Evolutionary conservation across 1,140 invertebrate species (phyloP).

Genomic region (Atta colombica): DNA sequence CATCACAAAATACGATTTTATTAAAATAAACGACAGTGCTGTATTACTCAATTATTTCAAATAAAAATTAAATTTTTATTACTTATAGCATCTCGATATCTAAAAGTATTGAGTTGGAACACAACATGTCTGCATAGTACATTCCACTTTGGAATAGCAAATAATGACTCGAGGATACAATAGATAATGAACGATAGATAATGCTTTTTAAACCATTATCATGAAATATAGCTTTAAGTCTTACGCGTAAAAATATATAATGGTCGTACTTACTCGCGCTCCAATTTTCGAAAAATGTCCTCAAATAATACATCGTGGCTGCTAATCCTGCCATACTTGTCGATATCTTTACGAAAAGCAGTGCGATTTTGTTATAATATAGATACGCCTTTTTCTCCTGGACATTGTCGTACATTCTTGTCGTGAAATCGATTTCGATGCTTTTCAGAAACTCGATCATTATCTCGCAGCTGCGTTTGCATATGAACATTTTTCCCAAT

Average conservation of each 20-base stretch:
- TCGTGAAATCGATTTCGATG: constrained; percentile 19
- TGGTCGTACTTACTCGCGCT: constrained; percentile 11
- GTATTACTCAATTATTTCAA: too few species aligned
- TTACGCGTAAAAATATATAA: background rate
- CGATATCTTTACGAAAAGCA: background rate
- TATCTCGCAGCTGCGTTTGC: background rate
- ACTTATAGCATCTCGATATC: too few species aligned
- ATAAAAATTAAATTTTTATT: background rate
- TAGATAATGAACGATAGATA: background rate
- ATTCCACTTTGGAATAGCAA: background rate
- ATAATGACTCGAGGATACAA: constrained; percentile 3
- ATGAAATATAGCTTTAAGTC: background rate
- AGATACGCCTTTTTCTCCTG: constrained; percentile 25
- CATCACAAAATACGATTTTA: background rate
- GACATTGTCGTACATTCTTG: background rate
- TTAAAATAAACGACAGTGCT: background rate
- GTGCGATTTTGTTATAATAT: constrained; percentile 11
- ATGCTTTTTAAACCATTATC: background rate
- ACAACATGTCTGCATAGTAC: background rate
- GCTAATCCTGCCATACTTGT: background rate
- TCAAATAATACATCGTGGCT: background rate
- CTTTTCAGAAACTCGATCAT: constrained; percentile 32
- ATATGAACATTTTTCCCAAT: constrained; percentile 28
- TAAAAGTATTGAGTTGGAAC: background rate
- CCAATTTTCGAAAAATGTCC: background rate